These are phyloP conservation scores for Phalacrocorax aristotelis DNA, from an alignment of 2,113 vertebrate genomes.

Conservation along the genomic window DNA sequence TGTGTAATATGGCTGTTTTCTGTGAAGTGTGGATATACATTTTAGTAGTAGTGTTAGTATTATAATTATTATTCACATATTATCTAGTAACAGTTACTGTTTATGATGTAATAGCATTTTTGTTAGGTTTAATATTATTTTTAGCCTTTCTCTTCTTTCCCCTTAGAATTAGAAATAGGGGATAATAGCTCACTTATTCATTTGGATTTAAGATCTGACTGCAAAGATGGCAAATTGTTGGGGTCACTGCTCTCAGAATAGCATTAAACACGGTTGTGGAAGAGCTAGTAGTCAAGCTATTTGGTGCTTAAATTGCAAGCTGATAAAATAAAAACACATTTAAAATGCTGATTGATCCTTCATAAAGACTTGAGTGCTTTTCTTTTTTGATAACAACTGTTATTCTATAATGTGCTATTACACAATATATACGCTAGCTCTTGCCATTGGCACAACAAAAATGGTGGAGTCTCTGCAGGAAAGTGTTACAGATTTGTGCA, in stretches of 20 bases:
- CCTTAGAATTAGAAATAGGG: neutral
- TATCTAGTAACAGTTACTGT: neutral
- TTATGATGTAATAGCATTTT: neutral
- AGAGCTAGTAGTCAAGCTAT: neutral
- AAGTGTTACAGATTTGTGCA: neutral
- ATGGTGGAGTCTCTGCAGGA: neutral
- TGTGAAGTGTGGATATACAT: neutral
- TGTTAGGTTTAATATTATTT: neutral
- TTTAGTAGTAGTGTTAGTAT: neutral
- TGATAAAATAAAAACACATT: neutral
- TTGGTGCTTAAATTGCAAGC: neutral
- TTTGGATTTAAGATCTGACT: neutral
- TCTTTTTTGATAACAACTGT: neutral
- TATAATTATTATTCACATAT: neutral
- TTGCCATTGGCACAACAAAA: neutral
- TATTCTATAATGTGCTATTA: neutral
- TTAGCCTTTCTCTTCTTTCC: neutral
- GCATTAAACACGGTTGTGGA: neutral
- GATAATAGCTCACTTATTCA: neutral
- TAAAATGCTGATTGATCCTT: neutral
- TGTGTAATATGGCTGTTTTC: neutral
- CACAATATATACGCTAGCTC: neutral
- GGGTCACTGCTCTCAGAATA: neutral
- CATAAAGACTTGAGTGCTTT: neutral
- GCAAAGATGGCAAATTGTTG: neutral